These are phyloP conservation scores for Tetrapedia diversipes DNA, from an alignment of 2,888 invertebrate genomes.

Conservation along the genomic window DNA sequence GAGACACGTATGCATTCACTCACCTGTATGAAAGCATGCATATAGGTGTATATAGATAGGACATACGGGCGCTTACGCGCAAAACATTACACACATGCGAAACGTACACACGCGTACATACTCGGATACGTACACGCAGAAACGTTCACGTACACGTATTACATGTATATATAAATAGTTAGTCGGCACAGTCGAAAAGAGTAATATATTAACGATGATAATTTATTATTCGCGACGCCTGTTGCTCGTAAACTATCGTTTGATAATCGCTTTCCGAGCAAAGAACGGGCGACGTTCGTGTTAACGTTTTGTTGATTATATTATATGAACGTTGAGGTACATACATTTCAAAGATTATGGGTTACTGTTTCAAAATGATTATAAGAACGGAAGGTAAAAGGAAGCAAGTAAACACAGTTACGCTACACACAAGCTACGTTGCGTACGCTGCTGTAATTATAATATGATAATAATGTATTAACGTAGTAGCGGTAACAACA, in stretches of 20 bases:
- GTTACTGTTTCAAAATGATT: constrained; percentile 71
- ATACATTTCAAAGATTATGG: constrained; percentile 72
- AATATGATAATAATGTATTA: constrained; percentile 18
- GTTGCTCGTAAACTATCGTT: constrained; percentile 62
- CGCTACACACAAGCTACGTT: constrained; percentile 51
- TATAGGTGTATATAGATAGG: background rate
- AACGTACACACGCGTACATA: background rate
- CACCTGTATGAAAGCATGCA: background rate
- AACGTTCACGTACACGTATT: constrained; percentile 42
- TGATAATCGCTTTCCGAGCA: constrained; percentile 55
- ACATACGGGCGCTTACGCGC: background rate
- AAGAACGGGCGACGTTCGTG: constrained; percentile 68
- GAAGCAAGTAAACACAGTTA: constrained; percentile 44
- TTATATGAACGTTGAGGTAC: constrained; percentile 76
- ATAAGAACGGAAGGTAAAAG: constrained; percentile 25
- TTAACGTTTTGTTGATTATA: constrained; percentile 79
- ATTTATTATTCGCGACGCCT: constrained; percentile 68
- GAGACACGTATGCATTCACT: background rate
- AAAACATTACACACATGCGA: background rate
- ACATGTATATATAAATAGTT: constrained; percentile 62
- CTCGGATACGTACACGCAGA: background rate
- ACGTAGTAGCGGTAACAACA: constrained; percentile 16
- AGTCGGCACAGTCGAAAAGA: constrained; percentile 64
- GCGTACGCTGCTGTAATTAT: constrained; percentile 63
- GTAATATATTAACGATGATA: constrained; percentile 62